Percentiles rank a stretch among this genome's conserved stretches.
Conservation (phyloP, 53 echinoderm and acorn worm genomes). For the Apostichopus leukothele region DNA sequence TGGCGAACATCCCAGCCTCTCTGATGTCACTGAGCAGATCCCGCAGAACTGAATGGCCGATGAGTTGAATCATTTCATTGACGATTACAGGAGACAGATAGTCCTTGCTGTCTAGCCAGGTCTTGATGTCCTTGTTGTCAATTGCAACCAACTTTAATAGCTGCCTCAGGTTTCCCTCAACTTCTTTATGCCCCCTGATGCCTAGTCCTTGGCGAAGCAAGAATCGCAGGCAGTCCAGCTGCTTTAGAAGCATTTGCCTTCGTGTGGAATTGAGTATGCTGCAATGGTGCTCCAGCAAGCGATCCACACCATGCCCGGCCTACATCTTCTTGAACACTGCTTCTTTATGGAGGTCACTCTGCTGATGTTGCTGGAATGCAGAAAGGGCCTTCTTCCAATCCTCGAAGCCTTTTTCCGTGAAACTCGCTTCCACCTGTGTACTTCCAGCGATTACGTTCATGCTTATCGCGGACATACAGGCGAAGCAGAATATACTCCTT, state of each 20-base stretch:
- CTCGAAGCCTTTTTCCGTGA: constrained; percentile 34
- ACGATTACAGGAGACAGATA: constrained; percentile 46
- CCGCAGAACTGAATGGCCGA: constrained; percentile 37
- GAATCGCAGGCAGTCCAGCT: constrained; percentile 19
- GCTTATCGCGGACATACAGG: not conserved
- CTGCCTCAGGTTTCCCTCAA: constrained; percentile 44
- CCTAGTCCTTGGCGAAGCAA: constrained; percentile 40
- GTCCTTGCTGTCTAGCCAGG: constrained; percentile 13
- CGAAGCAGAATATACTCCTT: constrained; percentile 8
- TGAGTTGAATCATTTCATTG: constrained; percentile 34
- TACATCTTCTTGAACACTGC: not conserved
- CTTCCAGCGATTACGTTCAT: not conserved
- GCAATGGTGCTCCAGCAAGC: constrained; percentile 12
- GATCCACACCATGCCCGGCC: not conserved
- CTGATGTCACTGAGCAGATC: constrained; percentile 28
- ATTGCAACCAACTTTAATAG: constrained; percentile 5
- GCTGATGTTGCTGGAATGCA: constrained; percentile 7
- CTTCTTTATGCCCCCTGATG: constrained; percentile 30
- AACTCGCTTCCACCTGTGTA: constrained; percentile 14
- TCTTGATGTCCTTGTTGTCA: not conserved
- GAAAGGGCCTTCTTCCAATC: constrained; percentile 40
- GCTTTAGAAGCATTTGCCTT: constrained; percentile 36
- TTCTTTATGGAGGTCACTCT: constrained; percentile 37
- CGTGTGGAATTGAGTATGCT: constrained; percentile 5
- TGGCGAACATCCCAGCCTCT: constrained; percentile 22